Base-by-base conservation (phyloP, 2,888 invertebrate species). In the Geotrupes spiniger region DNA sequence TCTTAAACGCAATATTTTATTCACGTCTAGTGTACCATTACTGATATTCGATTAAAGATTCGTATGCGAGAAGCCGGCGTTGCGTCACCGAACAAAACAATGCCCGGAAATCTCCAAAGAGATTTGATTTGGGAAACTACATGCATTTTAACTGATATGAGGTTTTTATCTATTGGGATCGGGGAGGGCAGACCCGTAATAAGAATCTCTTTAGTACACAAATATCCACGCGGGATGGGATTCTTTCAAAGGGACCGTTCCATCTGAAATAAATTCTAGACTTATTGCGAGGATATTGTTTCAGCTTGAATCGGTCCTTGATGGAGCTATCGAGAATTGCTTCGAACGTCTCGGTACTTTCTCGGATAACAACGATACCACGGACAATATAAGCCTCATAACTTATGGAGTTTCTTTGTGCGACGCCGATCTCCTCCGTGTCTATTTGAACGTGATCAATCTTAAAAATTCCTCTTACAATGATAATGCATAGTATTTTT, bases 141-240 rank as follows among this genome's bases (percentile, higher is more conserved):
- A 63, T 62, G 58, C 62, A 57, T 62, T 61, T 64, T 63, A 64
- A 63, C 63, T 64, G 58, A 61, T 60, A 67, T 65, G 63, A 64
- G 64, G 63, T 65, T 65, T 65, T 66, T 67, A 66, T 66, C 66
- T 62, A 42, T 44, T 40, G 45, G 49, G 54, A 57, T 57, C 57
- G 55, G 51, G 49, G 40, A 59, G 59, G 58, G 54, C 56, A 21
- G 21, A 41, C 59, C 63, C 58, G 61, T 63, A 65, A 66, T 64
- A 63, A 61, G 63, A 63, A 63, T 64, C 64, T 64, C 62, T 59
- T 64, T 64, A 64, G 62, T 64, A 66, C 65, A 66, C 64, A 66
- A 64, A 66, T 63, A 64, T 63, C 64, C 57, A 60, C 57, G 59
- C 59, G 56, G 60, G 59, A 54, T 61, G 57, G 51, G 47, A 53